phyloP scores from a whole-genome alignment of 2,113 vertebrate genomes.

The Hydropotes inermis region DNA sequence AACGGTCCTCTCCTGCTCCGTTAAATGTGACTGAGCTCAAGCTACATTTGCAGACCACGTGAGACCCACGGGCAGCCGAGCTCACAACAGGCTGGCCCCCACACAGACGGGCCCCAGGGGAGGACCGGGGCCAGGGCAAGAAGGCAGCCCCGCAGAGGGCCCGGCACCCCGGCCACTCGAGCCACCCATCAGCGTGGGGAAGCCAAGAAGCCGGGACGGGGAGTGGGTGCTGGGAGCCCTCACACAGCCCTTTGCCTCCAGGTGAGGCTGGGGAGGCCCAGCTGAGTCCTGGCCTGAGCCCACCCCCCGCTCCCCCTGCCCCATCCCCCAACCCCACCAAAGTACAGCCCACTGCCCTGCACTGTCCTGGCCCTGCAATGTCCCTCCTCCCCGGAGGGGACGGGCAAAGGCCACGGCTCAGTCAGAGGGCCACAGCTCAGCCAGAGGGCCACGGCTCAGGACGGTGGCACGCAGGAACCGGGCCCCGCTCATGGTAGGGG shows the following conservation, averaged over 20 bases:
- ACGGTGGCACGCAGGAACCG: rapidly evolving
- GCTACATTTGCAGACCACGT: neutral
- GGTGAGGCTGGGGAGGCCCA: rapidly evolving
- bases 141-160: too few species aligned
- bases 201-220: neutral
- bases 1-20: neutral
- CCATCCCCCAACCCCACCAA: neutral
- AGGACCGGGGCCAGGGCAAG: neutral
- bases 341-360: too few species aligned
- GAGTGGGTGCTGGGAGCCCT: neutral
- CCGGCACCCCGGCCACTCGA: rapidly evolving
- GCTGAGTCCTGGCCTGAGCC: neutral
- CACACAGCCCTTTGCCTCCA: neutral
- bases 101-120: neutral
- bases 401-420: neutral
- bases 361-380: rapidly evolving
- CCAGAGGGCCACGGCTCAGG: neutral
- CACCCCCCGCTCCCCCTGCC: neutral
- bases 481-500: neutral
- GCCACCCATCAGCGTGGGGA: neutral
- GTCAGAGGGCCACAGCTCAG: rapidly evolving
- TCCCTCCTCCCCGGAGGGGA: neutral
- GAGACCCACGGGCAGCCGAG: neutral
- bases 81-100: neutral
- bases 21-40: neutral